phyloP scores from a whole-genome alignment of 2,888 invertebrate genomes.

The Hirtodrosophila histrioides region DNA sequence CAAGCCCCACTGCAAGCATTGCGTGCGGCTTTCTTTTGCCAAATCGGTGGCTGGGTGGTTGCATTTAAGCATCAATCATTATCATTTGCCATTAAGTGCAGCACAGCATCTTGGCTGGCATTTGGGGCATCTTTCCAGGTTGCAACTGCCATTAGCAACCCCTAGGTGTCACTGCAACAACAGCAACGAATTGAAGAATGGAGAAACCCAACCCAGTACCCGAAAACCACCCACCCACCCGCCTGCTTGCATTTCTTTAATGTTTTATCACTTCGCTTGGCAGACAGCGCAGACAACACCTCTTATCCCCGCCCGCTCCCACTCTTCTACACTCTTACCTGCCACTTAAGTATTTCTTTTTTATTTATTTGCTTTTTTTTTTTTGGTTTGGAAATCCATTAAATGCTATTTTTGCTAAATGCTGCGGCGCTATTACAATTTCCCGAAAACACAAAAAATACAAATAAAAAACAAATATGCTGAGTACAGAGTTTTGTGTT shows the following conservation, averaged over 20 bases:
- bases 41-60: constrained; percentile 32
- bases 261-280: constrained; percentile 76
- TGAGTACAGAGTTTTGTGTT: constrained; percentile 8
- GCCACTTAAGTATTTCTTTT: constrained; percentile 39
- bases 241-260: constrained; percentile 59
- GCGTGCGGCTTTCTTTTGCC: constrained; percentile 36
- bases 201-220: constrained; percentile 5
- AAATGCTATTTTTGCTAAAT: constrained; percentile 82
- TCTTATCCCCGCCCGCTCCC: constrained; percentile 13
- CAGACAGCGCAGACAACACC: constrained; percentile 34
- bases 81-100: constrained; percentile 79
- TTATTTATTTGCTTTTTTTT: constrained; percentile 7
- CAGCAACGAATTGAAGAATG: not conserved
- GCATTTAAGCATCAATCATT: constrained; percentile 74
- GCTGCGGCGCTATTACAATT: constrained; percentile 10
- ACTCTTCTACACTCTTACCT: constrained; percentile 26
- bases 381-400: constrained; percentile 80
- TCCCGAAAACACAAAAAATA: constrained; percentile 2
- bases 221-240: constrained; percentile 13
- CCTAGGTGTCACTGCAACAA: constrained; percentile 56
- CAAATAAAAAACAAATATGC: constrained; percentile 15
- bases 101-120: constrained; percentile 31
- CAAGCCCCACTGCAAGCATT: constrained; percentile 22
- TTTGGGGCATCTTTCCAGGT: constrained; percentile 27
- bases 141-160: constrained; percentile 69